Conservation (phyloP, 1,140 invertebrate genomes). For the Drosophila ercepeae region DNA sequence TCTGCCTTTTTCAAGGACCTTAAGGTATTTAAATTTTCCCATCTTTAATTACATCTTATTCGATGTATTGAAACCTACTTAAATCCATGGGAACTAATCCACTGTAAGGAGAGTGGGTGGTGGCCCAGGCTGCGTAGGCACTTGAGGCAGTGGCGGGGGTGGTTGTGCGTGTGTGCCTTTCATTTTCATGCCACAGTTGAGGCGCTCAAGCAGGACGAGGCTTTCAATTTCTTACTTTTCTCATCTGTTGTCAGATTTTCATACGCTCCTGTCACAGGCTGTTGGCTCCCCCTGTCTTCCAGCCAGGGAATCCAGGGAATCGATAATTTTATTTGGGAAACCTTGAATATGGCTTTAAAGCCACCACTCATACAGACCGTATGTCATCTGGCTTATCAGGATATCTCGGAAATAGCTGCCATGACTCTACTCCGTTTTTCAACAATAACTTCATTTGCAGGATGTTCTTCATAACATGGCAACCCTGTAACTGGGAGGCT, state of each 20-base stretch:
- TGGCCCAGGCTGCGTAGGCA: background rate
- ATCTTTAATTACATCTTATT: background rate
- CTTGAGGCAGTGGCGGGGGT: background rate
- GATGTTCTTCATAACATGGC: conserved; percentile 43
- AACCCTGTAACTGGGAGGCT: conserved; percentile 10
- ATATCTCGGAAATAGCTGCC: conserved; percentile 10
- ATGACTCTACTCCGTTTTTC: conserved; percentile 2
- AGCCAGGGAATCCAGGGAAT: no score
- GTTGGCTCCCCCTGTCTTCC: background rate
- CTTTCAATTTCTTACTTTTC: conserved; percentile 65
- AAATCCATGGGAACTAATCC: background rate
- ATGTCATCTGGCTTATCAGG: conserved; percentile 1
- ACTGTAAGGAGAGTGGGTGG: background rate
- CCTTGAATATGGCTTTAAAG: conserved; percentile 25
- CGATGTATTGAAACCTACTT: background rate
- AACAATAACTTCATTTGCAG: conserved; percentile 52
- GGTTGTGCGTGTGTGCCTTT: conserved; percentile 10
- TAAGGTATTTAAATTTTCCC: background rate
- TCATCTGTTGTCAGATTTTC: conserved; percentile 70
- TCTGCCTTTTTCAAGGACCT: background rate
- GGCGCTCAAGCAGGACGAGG: conserved; percentile 50
- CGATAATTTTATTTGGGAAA: conserved; percentile 60
- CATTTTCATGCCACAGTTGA: conserved; percentile 31
- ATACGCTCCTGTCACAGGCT: conserved; percentile 36
- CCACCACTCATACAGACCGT: conserved; percentile 14